Evolutionary conservation across 1,140 invertebrate genomes (phyloP), one percentile per base, ranked within the genome.

Genomic region (Scaptodrosophila lebanonensis): DNA sequence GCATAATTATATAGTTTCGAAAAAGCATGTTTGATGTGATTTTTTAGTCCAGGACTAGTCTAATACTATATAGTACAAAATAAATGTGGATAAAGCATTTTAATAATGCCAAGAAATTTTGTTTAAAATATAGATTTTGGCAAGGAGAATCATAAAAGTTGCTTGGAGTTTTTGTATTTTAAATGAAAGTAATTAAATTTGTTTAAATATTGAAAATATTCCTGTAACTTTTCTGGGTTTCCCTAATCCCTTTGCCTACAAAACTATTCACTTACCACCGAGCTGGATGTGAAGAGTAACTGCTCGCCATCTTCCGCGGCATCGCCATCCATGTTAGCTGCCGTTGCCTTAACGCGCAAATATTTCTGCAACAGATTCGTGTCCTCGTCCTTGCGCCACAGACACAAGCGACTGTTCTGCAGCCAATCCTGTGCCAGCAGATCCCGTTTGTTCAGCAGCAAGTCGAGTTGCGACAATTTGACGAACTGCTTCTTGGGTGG

Each of bases 291-390:
- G 20, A 86, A 86, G 0, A 86, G 40, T 30, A 85, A 61, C 32
- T 85, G 66, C 7, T 83, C 72, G n/a, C n/a, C n/a, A n/a, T n/a
- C n/a, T 15, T 76, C 75, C 1, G 42, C 39, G 0, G 68, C 29
- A 1, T 40, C 42, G 18, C 42, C 53, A n/a, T 36, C 30, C 3
- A 8, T 8, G 8, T 25, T 25, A 20, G 59, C 60, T 32, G 30
- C 39, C 2, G 49, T 30, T 0, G 84, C 73, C 36, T 85, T 86
- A 0, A 86, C 67, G 1, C 84, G 50, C 11, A 86, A 54, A 59
- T 86, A 86, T 52, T 86, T 86, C 9, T 86, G 84, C 36, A 86
- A 47, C 2, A 86, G 59, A 47, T 76, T 84, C 18, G 75, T 84
- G 15, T 79, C 60, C 16, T 70, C 73, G 40, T 86, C 84, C 35